A percentile compares a stretch with the other conserved stretches of the same genome.
Evolutionary conservation across 2,113 vertebrate species (phyloP).

Genomic region (Cathartes aura): DNA sequence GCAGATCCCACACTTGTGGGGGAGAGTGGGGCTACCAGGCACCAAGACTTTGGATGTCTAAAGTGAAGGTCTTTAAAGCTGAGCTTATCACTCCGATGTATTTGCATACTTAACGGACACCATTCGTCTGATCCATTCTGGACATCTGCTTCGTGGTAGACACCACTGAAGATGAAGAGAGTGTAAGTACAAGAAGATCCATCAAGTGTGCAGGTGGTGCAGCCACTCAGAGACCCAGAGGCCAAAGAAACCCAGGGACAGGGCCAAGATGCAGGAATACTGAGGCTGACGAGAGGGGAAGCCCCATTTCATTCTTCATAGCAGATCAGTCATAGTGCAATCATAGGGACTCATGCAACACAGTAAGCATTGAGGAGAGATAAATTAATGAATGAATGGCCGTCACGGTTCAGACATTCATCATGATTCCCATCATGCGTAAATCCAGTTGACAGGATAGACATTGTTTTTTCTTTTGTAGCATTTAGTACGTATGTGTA

Average conservation of each 20-base stretch:
- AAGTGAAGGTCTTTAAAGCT: neutral
- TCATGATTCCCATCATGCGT: neutral
- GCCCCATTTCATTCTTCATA: neutral
- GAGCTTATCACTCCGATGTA: neutral
- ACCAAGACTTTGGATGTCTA: neutral
- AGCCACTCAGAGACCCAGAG: neutral
- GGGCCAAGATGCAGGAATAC: neutral
- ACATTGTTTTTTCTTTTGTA: neutral
- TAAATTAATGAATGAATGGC: neutral
- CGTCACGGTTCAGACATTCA: neutral
- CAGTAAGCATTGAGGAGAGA: neutral
- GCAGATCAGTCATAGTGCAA: neutral
- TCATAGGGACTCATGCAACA: neutral
- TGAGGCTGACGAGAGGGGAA: neutral
- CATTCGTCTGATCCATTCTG: neutral
- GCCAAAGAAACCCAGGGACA: neutral
- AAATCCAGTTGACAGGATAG: neutral
- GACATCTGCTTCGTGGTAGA: neutral
- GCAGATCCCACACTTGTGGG: neutral
- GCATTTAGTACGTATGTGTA: neutral
- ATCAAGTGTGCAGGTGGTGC: neutral
- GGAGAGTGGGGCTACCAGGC: neutral
- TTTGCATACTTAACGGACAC: neutral
- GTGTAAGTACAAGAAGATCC: neutral
- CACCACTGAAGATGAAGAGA: neutral